phyloP scores from a whole-genome alignment of 2,888 invertebrate genomes.

The Drosophila conformis region DNA sequence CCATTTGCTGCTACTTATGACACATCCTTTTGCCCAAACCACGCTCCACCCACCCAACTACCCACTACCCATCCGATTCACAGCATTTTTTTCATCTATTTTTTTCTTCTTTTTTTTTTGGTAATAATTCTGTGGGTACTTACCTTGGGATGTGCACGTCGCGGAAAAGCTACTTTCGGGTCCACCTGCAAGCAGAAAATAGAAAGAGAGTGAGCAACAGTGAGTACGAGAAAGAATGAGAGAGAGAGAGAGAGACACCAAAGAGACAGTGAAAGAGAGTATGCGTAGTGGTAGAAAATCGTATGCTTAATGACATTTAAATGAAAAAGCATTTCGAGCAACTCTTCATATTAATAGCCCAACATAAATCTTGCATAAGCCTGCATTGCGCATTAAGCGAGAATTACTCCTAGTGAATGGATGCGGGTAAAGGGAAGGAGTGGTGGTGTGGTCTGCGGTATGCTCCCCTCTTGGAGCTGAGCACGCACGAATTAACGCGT shows the following conservation, averaged over 20 bases:
- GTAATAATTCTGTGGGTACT: constrained; percentile 85
- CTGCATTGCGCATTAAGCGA: constrained; percentile 79
- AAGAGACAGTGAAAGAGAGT: constrained; percentile 9
- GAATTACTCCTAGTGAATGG: constrained; percentile 63
- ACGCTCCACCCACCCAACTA: constrained; percentile 6
- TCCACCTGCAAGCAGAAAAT: constrained; percentile 92
- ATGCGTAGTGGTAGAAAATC: constrained; percentile 50
- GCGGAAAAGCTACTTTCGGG: constrained; percentile 99
- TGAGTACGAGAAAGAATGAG: constrained; percentile 7
- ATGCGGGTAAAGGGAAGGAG: not conserved
- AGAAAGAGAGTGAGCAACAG: constrained; percentile 3
- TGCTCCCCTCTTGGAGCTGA: constrained; percentile 61
- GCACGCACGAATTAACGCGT: constrained; percentile 81
- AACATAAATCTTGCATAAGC: constrained; percentile 80
- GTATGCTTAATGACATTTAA: constrained; percentile 79
- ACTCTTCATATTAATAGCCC: constrained; percentile 80
- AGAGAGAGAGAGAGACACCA: not conserved
- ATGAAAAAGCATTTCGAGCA: constrained; percentile 76
- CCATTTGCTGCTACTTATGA: constrained; percentile 81
- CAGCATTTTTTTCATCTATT: constrained; percentile 28
- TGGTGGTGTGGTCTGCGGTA: constrained; percentile 11
- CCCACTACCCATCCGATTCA: constrained; percentile 7
- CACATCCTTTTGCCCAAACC: constrained; percentile 67
- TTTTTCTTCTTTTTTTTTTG: constrained; percentile 6
- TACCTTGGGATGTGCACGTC: constrained; percentile 99